phyloP scores from a whole-genome alignment of 1,140 invertebrate species.

The Elysia chlorotica region DNA sequence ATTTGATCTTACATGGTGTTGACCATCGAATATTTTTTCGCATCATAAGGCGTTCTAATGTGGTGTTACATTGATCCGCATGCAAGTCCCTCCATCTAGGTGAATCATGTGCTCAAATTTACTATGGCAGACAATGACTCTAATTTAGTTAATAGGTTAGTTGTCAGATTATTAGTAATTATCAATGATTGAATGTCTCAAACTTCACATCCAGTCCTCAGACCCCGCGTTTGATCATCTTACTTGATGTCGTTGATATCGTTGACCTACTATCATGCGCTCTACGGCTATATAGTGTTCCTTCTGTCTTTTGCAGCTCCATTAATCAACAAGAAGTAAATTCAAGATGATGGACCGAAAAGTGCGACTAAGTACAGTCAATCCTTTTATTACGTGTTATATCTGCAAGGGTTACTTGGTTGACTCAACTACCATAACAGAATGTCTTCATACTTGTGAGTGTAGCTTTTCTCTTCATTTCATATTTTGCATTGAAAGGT shows the following conservation, averaged over 20 bases:
- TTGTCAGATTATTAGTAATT: background rate
- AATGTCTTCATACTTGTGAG: conserved; percentile 65
- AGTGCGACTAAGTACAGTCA: conserved; percentile 51
- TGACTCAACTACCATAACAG: conserved; percentile 65
- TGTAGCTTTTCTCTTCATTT: too few species aligned
- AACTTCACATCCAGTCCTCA: background rate
- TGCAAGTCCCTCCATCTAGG: too few species aligned
- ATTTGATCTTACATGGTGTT: too few species aligned
- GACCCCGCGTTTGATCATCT: background rate
- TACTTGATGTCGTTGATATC: too few species aligned
- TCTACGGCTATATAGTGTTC: background rate
- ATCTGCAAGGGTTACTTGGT: conserved; percentile 64
- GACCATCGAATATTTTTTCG: too few species aligned
- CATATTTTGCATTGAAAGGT: too few species aligned
- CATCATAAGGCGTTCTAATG: too few species aligned
- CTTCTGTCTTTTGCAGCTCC: background rate
- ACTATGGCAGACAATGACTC: too few species aligned
- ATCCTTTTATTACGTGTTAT: conserved; percentile 58
- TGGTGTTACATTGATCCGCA: too few species aligned
- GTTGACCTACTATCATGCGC: too few species aligned
- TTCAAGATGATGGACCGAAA: conserved; percentile 52
- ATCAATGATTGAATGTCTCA: background rate
- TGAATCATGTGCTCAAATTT: too few species aligned
- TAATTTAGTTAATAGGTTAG: too few species aligned
- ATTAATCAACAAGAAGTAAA: background rate